A percentile compares a stretch with the other conserved stretches of the same genome.
These are phyloP conservation scores for Enchytraeus crypticus DNA, from an alignment of 2,888 invertebrate genomes.

Conservation along the genomic window DNA sequence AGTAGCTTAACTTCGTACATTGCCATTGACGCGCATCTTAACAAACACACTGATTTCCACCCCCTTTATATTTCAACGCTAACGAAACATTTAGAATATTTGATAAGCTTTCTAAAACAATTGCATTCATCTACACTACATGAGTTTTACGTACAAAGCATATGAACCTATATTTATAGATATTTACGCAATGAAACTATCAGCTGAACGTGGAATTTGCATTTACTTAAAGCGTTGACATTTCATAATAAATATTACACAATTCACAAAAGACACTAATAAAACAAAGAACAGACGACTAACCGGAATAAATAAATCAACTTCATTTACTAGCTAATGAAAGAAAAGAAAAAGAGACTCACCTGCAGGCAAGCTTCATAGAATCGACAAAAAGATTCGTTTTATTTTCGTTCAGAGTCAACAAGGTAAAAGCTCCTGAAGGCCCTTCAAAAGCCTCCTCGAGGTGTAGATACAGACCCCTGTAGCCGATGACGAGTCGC, in stretches of 20 bases:
- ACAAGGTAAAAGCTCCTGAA: conserved; percentile 36
- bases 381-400: conserved; percentile 36
- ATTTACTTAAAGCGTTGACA: background rate
- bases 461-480: conserved; percentile 36
- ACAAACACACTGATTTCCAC: too few relatives aligned
- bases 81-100: too few relatives aligned
- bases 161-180: too few relatives aligned
- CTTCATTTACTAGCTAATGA: background rate
- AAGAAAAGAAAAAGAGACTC: background rate
- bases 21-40: too few relatives aligned
- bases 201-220: background rate
- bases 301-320: background rate
- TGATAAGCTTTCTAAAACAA: too few relatives aligned
- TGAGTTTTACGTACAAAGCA: too few relatives aligned
- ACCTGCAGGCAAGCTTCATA: conserved; percentile 24
- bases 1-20: too few relatives aligned
- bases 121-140: too few relatives aligned
- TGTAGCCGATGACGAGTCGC: conserved; percentile 38
- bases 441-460: conserved; percentile 43
- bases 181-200: too few relatives aligned
- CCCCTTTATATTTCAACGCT: too few relatives aligned
- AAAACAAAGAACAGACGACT: background rate
- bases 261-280: background rate
- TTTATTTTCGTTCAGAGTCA: conserved; percentile 32
- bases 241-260: background rate